Evolutionary conservation across 2,888 invertebrate species (phyloP).

Genomic region (Cataglyphis altisquamis): DNA sequence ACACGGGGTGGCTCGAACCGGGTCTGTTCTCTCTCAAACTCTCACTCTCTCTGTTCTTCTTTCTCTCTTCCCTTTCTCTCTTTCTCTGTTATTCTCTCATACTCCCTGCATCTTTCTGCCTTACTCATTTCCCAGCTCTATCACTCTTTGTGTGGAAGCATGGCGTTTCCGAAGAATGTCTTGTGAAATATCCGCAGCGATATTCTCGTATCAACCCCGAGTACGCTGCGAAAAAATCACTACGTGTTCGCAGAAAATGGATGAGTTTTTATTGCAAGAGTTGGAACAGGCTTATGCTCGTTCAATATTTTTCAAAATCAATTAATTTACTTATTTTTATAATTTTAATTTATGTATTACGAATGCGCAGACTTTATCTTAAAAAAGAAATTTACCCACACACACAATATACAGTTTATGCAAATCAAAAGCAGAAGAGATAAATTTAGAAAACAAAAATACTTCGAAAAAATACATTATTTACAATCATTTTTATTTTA

Average conservation of each 20-base stretch:
- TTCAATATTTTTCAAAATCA: slow-evolving; percentile 13
- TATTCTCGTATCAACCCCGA: slow-evolving; percentile 43
- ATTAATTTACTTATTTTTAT: not conserved
- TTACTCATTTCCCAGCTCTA: slow-evolving; percentile 19
- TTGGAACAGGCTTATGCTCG: slow-evolving; percentile 4
- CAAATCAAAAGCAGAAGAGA: not conserved
- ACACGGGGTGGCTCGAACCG: slow-evolving; percentile 51
- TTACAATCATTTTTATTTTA: not conserved
- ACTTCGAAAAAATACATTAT: not conserved
- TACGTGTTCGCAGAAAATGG: not conserved
- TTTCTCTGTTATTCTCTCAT: slow-evolving; percentile 4
- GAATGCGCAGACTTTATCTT: not conserved
- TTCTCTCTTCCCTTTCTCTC: slow-evolving; percentile 20
- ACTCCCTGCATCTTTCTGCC: slow-evolving; percentile 23
- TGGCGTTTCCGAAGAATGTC: slow-evolving; percentile 73
- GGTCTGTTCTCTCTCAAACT: slow-evolving; percentile 36
- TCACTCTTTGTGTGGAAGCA: slow-evolving; percentile 67
- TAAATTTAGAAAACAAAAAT: not conserved
- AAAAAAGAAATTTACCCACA: not conserved
- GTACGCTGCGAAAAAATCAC: slow-evolving; percentile 14
- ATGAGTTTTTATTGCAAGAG: not conserved
- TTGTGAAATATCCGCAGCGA: slow-evolving; percentile 69
- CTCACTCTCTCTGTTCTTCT: slow-evolving; percentile 22
- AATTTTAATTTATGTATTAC: not conserved
- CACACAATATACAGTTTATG: not conserved